Base-by-base conservation (phyloP, 2,797 vertebrate species). In the Alosa sapidissima region DNA sequence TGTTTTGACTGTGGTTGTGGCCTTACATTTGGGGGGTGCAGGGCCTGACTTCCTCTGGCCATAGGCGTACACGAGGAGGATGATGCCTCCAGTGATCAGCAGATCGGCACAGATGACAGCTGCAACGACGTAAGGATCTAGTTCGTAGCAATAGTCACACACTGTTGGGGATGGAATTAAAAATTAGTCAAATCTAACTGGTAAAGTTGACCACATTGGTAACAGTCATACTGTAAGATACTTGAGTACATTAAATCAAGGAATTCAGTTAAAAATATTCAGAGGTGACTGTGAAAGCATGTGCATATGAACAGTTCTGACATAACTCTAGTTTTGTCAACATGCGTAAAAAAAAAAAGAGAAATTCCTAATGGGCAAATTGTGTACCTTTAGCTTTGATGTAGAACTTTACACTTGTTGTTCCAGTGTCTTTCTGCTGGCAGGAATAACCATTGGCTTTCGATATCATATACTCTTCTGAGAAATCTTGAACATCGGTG, bases 121-220 rank as follows among this genome's bases (percentile, higher is more conserved):
- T 0, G 0, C 0, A 0, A 93, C 54, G 0, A 52, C 0, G 0
- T 0, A 0, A 0, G 1, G 24, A 0, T 90, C 0, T 81, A 96
- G 7, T 82, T 96, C 94, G 0, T 83, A 87, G 84, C 95, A 96
- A 24, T 89, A 6, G 0, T 82, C 0, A 89, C 95, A 96, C 7
- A 13, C 95, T 96, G 83, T 21, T 19, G 7, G 24, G 9, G 7
- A 84, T 13, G 5, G 45, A 52, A 55, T 16, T 21, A 60, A 24
- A 5, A 24, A 5, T 0, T 49, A 2, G 5, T 51, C 11, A 19
- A 48, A 75, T 45, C 5, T 14, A 14, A 51, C 24, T 2, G 7
- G 0, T 0, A 8, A 1, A 62, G 41, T 49, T 13, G 68, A 19
- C 72, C 4, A 78, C 16, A 8, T 41, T 41, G 33, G 19, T 1